phyloP scores from a whole-genome alignment of 37 sponge, comb jelly and placozoan genomes.

The Mnemiopsis leidyi region DNA sequence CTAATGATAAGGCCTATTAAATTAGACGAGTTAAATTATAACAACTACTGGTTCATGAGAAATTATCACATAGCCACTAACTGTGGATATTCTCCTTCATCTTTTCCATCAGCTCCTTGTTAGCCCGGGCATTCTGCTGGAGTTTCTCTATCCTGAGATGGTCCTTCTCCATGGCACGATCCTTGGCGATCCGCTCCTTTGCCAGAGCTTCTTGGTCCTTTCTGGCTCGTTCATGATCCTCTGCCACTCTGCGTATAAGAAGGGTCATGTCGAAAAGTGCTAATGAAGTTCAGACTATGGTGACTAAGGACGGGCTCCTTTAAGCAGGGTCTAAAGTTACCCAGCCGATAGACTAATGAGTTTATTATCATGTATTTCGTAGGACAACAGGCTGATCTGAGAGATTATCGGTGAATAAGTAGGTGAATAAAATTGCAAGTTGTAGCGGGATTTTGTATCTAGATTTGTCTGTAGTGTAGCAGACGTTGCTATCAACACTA shows the following conservation, averaged over 20 bases:
- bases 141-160: slow-evolving; percentile 53
- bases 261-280: background rate
- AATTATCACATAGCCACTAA: background rate
- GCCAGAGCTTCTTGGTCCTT: background rate
- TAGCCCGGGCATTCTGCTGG: slow-evolving; percentile 45
- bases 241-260: background rate
- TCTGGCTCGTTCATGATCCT: background rate
- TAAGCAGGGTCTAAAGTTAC: background rate
- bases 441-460: background rate
- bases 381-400: background rate
- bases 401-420: background rate
- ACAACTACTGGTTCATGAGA: slow-evolving; percentile 8
- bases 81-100: slow-evolving; percentile 62
- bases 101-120: slow-evolving; percentile 62
- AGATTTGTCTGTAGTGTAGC: background rate
- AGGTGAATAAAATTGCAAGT: background rate
- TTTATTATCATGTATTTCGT: background rate
- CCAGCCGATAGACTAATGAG: background rate
- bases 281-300: background rate
- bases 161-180: slow-evolving; percentile 35
- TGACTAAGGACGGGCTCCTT: background rate
- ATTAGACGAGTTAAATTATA: background rate
- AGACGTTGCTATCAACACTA: background rate
- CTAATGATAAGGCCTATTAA: background rate
- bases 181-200: slow-evolving; percentile 24